Conservation (phyloP, 2,797 vertebrate species). For the Ciconia nigra region DNA sequence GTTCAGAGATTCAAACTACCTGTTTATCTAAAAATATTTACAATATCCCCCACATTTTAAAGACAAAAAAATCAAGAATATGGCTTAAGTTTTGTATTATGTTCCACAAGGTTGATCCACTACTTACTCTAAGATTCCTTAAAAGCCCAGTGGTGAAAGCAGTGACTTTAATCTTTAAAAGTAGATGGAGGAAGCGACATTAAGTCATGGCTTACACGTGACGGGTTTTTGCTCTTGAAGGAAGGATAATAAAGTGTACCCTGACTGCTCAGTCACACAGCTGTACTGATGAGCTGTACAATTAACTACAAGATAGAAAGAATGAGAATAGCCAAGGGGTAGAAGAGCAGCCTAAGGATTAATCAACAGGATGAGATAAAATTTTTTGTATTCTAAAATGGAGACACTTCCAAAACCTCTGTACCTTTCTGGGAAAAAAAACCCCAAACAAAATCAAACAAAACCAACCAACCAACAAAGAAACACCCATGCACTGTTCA, state of each 20-base stretch:
- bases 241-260: background rate
- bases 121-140: background rate
- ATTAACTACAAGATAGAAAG: background rate
- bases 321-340: background rate
- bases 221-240: background rate
- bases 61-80: background rate
- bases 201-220: background rate
- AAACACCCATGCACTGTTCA: background rate
- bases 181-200: background rate
- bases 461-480: background rate
- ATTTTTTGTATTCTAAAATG: background rate
- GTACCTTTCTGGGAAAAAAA: background rate
- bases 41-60: background rate
- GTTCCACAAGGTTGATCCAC: background rate
- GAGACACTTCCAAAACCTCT: background rate
- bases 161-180: background rate
- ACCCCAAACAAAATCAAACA: background rate
- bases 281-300: background rate
- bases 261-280: background rate
- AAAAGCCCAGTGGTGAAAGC: background rate
- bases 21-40: background rate
- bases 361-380: background rate
- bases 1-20: background rate
- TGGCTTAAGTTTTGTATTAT: background rate
- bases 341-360: background rate